Percentiles rank a stretch among this genome's conserved stretches.
These are phyloP conservation scores for Erynnis tages DNA, from an alignment of 2,888 invertebrate genomes.

Conservation along the genomic window DNA sequence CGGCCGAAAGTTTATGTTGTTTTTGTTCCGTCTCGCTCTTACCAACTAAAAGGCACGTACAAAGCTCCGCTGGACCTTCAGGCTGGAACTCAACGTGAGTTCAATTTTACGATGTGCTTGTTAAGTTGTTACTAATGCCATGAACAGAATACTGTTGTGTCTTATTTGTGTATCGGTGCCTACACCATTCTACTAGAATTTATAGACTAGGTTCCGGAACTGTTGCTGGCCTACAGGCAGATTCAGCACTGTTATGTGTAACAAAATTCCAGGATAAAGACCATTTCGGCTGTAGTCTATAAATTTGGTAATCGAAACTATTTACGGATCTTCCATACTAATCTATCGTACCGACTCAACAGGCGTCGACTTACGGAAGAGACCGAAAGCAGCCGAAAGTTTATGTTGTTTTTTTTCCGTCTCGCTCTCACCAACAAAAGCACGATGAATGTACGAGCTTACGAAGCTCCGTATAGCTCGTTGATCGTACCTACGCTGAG, in stretches of 20 bases:
- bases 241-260: not conserved
- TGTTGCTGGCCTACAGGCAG: not conserved
- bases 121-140: slow-evolving; percentile 50
- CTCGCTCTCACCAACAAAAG: slow-evolving; percentile 67
- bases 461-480: slow-evolving; percentile 44
- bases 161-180: slow-evolving; percentile 51
- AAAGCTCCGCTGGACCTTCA: slow-evolving; percentile 43
- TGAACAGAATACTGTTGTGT: slow-evolving; percentile 53
- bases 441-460: slow-evolving; percentile 51
- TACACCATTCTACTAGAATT: slow-evolving; percentile 41
- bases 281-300: too few species aligned
- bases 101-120: slow-evolving; percentile 46
- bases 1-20: slow-evolving; percentile 67
- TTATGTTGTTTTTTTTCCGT: slow-evolving; percentile 64
- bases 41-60: slow-evolving; percentile 61
- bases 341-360: slow-evolving; percentile 48
- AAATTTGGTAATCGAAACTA: not conserved
- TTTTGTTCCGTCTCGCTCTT: slow-evolving; percentile 63
- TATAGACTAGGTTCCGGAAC: slow-evolving; percentile 27
- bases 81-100: slow-evolving; percentile 40
- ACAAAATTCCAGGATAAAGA: too few species aligned
- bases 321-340: slow-evolving; percentile 39
- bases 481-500: slow-evolving; percentile 40
- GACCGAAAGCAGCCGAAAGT: slow-evolving; percentile 65
- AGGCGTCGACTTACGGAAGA: slow-evolving; percentile 54